A percentile compares a stretch with the other conserved stretches of the same genome.
These are phyloP conservation scores for Entomyzon cyanotis DNA, from an alignment of 2,113 vertebrate species.

Conservation along the genomic window DNA sequence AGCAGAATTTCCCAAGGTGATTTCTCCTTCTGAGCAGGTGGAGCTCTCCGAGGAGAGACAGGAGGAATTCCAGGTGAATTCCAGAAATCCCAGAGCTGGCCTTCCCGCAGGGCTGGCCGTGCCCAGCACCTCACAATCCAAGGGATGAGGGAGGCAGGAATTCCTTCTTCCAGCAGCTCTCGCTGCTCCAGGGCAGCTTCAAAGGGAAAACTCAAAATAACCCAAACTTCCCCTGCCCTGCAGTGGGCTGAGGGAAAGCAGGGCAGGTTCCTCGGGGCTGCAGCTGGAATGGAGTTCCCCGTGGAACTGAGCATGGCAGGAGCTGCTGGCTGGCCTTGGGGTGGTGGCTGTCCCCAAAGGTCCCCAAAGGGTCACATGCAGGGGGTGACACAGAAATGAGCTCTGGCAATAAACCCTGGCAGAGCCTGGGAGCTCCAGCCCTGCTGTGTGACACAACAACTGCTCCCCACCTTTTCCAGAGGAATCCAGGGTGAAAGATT, in stretches of 20 bases:
- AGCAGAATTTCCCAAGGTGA: neutral
- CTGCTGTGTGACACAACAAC: rapidly evolving
- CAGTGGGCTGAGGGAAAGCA: neutral
- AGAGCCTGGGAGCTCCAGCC: neutral
- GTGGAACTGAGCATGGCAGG: neutral
- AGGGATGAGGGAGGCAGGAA: neutral
- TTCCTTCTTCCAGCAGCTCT: neutral
- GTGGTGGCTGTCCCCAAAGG: rapidly evolving
- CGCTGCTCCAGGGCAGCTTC: neutral
- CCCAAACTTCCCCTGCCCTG: neutral
- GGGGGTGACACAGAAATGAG: neutral
- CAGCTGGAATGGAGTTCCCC: neutral
- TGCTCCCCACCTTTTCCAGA: neutral
- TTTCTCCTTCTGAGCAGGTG: neutral
- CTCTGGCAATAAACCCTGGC: neutral
- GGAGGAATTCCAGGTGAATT: neutral
- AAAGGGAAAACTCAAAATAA: neutral
- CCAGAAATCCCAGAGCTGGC: neutral
- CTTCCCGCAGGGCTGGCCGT: neutral
- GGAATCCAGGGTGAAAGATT: neutral
- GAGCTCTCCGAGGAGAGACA: neutral
- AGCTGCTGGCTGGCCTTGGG: neutral
- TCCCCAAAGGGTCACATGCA: rapidly evolving
- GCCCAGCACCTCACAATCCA: neutral
- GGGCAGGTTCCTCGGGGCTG: neutral